Base-by-base conservation (phyloP, 2,797 vertebrate genomes). In the Nannoperca australis region DNA sequence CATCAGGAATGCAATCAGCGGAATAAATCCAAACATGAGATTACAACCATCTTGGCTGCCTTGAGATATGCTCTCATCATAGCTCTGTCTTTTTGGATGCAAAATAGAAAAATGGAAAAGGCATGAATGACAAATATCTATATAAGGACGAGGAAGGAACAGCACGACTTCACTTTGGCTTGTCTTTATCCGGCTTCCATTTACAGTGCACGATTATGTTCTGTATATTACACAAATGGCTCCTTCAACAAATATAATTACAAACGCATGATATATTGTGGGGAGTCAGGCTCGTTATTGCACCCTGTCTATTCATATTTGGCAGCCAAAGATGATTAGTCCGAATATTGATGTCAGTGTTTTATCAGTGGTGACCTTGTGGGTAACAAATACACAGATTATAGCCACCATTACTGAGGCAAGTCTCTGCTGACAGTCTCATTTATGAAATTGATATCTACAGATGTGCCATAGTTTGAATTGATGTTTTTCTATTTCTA, bases 401-500 rank as follows among this genome's bases (percentile, higher is more conserved):
- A 1, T 8, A 78, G 30, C 38, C 53, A 38, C 11, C n/a, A 15
- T 24, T 7, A 76, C 68, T 49, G 45, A 22, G 34, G 18, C 20
- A 65, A 67, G 53, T 74, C 27, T 79, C 45, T 60, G 14, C 22
- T 47, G 27, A 40, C n/a, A 9, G 32, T 66, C 30, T 64, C 34
- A 66, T 74, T 74, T 54, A 53, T 32, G 36, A 73, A 36, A 36
- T 20, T 60, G 32, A 76, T 65, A 66, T 9, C 15, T 69, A 69
- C 45, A 70, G 67, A 79, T 76, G 27, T 73, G 30, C 59, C 15
- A 49, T 30, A 36, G 61, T 50, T 65, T 70, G 55, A 71, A 67
- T 7, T 30, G 20, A 68, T 82, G 59, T 54, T 83, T 73, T 79
- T 76, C 65, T 80, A 30, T 77, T 86, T 69, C 64, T 62, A 56